phyloP scores from a whole-genome alignment of 2,113 vertebrate genomes.

The Pholis gunnellus region DNA sequence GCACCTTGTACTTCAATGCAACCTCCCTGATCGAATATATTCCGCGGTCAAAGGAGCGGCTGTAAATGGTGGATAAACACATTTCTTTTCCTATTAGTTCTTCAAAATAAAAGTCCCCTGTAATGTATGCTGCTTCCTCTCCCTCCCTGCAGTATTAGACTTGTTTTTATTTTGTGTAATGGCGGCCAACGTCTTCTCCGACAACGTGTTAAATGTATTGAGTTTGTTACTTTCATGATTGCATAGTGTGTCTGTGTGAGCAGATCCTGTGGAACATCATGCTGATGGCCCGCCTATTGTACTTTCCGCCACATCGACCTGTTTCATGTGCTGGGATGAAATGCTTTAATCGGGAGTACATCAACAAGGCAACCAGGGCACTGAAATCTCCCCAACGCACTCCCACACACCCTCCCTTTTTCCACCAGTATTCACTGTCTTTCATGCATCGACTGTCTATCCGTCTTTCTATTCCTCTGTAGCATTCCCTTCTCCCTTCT shows the following conservation, averaged over 20 bases:
- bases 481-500: neutral
- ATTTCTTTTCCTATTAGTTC: no score
- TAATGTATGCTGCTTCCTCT: neutral
- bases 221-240: neutral
- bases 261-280: neutral
- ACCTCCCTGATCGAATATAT: no score
- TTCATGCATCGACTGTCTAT: slow-evolving; percentile 15
- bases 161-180: no score
- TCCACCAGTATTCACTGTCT: neutral
- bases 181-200: no score
- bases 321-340: slow-evolving; percentile 50
- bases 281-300: neutral
- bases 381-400: neutral
- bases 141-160: neutral
- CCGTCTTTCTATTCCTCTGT: neutral
- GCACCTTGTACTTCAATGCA: no score
- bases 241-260: neutral
- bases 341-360: slow-evolving; percentile 57
- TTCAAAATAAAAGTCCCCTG: neutral
- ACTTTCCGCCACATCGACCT: neutral
- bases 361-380: slow-evolving; percentile 2
- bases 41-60: no score
- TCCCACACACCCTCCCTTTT: neutral
- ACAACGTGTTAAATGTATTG: neutral
- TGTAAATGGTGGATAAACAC: no score